Evolutionary conservation across 2,113 vertebrate genomes (phyloP), one percentile per base, ranked within the genome.

Genomic region (Eupsittula cactorum): DNA sequence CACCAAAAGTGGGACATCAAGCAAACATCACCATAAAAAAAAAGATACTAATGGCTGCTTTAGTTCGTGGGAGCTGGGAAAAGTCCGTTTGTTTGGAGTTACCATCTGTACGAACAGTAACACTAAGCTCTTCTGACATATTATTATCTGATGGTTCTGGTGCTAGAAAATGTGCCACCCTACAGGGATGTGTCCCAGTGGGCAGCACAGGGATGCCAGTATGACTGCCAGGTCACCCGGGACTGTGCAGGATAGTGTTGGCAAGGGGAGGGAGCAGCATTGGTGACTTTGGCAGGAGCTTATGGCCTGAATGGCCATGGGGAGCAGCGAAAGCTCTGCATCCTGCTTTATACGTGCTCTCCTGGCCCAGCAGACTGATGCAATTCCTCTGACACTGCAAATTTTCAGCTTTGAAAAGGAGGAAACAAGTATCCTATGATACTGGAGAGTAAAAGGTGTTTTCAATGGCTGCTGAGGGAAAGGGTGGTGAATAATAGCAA

Each of bases 221-320:
- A 1, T 5, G 42, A 50, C 39, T 4, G 2, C 49, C 35, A 17
- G 39, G 57, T 57, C 55, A 25, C 29, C 44, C 1, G 6, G 67
- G 65, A 46, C 4, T 2, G n/a, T 27, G 42, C 0, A 13, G 52
- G 47, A 46, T 55, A 53, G 35, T 8, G 29, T 63, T 68, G 81
- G 76, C 87, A 44, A 80, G 35, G 35, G 29, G 28, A 39, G 11
- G 44, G 33, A 53, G 44, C 60, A 25, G 29, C 14, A 3, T 4
- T 3, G 20, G 33, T 50, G 83, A 11, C 52, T 73, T 53, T 42
- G 69, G n/a, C 49, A 37, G n/a, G 37, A 60, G 52, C 16, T 33
- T 1, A 0, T 44, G 47, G 31, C 49, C 19, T 19, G 33, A 16
- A 5, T 37, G 42, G n/a, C 70, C 21, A 4, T 6, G 57, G 52